These are phyloP conservation scores for Agelastica alni DNA, from an alignment of 2,888 invertebrate species.

Conservation along the genomic window DNA sequence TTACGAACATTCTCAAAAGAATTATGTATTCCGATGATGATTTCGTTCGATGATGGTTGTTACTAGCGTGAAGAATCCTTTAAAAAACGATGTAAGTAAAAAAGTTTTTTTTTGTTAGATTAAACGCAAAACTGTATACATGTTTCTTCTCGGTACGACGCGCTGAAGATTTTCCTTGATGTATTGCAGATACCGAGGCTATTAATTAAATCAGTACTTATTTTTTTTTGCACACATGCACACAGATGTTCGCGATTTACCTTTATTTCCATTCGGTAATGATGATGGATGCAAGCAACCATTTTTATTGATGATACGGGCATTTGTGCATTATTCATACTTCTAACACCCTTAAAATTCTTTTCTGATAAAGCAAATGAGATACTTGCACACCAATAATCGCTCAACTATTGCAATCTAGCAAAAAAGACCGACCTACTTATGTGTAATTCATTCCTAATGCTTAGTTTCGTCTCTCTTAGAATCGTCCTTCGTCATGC, in stretches of 20 bases:
- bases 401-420: too few species aligned
- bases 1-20: too few species aligned
- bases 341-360: too few species aligned
- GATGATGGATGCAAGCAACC: constrained; percentile 5
- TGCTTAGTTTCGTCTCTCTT: too few species aligned
- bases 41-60: too few species aligned
- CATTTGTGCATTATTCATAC: too few species aligned
- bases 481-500: too few species aligned
- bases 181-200: constrained; percentile 24
- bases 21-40: constrained; percentile 20
- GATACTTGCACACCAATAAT: too few species aligned
- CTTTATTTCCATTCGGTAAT: constrained; percentile 6
- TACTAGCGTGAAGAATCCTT: constrained; percentile 27
- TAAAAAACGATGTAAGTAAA: constrained; percentile 24
- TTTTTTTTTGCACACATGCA: constrained; percentile 22
- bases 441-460: too few species aligned
- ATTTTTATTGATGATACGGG: too few species aligned
- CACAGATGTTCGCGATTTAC: constrained; percentile 22
- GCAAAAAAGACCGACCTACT: too few species aligned
- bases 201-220: constrained; percentile 31
- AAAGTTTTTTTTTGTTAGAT: constrained; percentile 22
- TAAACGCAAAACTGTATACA: constrained; percentile 26
- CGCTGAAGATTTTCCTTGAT: constrained; percentile 27
- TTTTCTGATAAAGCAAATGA: too few species aligned
- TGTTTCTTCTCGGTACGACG: constrained; percentile 27